Base-by-base conservation (phyloP, 1,140 invertebrate species). In the Papilio helenus region DNA sequence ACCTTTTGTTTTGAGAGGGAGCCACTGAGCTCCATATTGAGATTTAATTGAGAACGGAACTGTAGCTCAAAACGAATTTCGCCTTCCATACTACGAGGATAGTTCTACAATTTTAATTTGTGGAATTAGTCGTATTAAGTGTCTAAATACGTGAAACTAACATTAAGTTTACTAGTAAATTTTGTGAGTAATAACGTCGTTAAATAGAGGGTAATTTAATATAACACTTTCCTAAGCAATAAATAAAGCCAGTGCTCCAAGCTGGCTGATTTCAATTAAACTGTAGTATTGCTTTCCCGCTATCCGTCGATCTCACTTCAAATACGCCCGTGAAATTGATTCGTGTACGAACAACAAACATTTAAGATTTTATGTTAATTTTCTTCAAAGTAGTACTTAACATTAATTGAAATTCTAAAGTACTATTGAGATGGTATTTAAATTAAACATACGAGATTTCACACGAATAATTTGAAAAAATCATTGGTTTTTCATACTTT, bases 1-100 rank as follows among this genome's bases (percentile, higher is more conserved):
- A 81, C 81, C 84, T 84, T 82, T 84, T 86, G 82, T 83, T 84
- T 76, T 79, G 76, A 74, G 82, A 81, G 80, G 81, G 83, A 84
- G 82, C 79, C 82, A 86, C 82, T 81, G 83, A 71, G 81, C 81
- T 84, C 44, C 44, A 18, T 23, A 26, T 82, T 39, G 79, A 79
- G 80, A 83, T 83, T 81, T 84, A 86, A 87, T 88, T 83, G 84
- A 84, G 83, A 65, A 26, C 26, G 51, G 18, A 55, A 26, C 58
- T 26, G 42, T n/a, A 46, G 23, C 8, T 73, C 3, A 73, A 73
- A 42, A 73, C 39, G 42, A 23, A 73, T 46, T 73, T 18, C 20
- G 16, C n/a, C 20, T 73, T 73, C 29, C 44, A 23, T 49, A 73
- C 7, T 44, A 9, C 20, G 8, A 1, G 9, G 58, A 26, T 26